Percentiles rank a stretch among this genome's conserved stretches.
Conservation (phyloP, 2,888 invertebrate genomes). For the Drosophila kambysellisi region DNA sequence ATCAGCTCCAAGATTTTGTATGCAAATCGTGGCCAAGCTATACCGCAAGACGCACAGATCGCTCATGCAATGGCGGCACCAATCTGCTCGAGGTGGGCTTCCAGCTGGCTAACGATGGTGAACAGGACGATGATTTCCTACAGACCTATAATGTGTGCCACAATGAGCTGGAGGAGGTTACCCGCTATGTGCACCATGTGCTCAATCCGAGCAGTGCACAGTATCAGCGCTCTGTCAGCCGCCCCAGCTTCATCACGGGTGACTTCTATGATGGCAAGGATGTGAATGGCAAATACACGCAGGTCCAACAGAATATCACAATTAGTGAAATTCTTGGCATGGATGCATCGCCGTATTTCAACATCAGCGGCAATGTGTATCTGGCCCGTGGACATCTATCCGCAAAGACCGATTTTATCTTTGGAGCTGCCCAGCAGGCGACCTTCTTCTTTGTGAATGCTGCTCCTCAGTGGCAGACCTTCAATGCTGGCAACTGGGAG, state of each 20-base stretch:
- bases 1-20: conserved; percentile 78
- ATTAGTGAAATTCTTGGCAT: conserved; percentile 82
- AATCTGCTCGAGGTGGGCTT: conserved; percentile 84
- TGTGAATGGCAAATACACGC: conserved; percentile 82
- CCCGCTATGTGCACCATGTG: conserved; percentile 84
- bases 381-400: conserved; percentile 86
- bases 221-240: conserved; percentile 83
- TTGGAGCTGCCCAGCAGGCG: conserved; percentile 85
- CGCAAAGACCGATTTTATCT: conserved; percentile 86
- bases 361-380: conserved; percentile 66
- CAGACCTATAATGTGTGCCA: conserved; percentile 84
- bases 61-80: conserved; percentile 78
- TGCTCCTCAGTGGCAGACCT: conserved; percentile 87
- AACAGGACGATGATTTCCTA: conserved; percentile 73
- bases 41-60: conserved; percentile 73
- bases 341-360: conserved; percentile 76
- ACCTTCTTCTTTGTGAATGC: conserved; percentile 87
- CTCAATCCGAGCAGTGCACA: conserved; percentile 84
- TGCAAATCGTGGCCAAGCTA: conserved; percentile 81
- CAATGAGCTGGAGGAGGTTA: conserved; percentile 81
- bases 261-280: conserved; percentile 82
- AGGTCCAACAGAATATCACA: conserved; percentile 82
- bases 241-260: conserved; percentile 82
- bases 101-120: conserved; percentile 33
- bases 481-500: conserved; percentile 88